A percentile compares a stretch with the other conserved stretches of the same genome.
These are phyloP conservation scores for Trichechus manatus DNA, from an alignment of 2,113 vertebrate species.

Conservation along the genomic window DNA sequence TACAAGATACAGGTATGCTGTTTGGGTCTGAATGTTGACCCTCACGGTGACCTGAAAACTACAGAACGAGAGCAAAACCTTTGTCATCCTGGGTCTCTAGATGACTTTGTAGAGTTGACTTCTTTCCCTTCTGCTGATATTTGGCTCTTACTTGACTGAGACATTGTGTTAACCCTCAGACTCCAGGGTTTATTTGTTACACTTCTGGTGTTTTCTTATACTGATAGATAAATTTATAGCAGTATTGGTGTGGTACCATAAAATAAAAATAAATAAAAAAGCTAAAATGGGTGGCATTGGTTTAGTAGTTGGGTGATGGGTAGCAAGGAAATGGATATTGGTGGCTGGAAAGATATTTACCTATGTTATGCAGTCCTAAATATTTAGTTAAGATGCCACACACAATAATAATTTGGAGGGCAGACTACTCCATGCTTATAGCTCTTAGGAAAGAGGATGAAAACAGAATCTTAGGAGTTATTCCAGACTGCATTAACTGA, in stretches of 20 bases:
- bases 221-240: neutral
- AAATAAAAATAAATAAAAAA: neutral
- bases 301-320: neutral
- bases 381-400: neutral
- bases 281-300: neutral
- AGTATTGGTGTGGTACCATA: neutral
- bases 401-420: neutral
- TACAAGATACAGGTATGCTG: neutral
- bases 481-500: neutral
- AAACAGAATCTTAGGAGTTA: neutral
- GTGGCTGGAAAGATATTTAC: neutral
- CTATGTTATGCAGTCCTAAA: neutral
- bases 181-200: neutral
- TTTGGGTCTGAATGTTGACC: neutral
- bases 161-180: neutral
- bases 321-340: neutral
- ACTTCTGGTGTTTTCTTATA: neutral
- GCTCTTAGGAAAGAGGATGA: neutral
- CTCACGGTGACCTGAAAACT: neutral
- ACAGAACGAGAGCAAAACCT: neutral
- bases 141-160: neutral
- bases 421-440: neutral
- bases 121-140: neutral
- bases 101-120: neutral
- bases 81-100: neutral